Base-by-base conservation (phyloP, 1,140 invertebrate species). In the Nylanderia fulva region DNA sequence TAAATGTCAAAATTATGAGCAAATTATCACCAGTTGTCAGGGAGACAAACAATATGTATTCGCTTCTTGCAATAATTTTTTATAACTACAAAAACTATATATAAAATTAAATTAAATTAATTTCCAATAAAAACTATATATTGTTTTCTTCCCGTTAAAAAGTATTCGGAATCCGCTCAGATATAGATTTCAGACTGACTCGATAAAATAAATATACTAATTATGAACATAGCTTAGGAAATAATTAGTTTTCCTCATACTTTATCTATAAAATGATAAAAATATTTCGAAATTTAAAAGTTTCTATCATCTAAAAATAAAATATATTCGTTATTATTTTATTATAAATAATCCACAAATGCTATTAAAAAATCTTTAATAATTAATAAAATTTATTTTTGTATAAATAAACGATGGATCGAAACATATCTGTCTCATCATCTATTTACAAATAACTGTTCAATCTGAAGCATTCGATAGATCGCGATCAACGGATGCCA, bases 401-500 rank as follows among this genome's bases (percentile, higher is more conserved):
- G 24, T n/a, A 24, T 11, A 52, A 77, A 33, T 54, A 15, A 52
- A 11, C 29, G 2, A 7, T 68, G 69, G 39, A n/a, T 63, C 48
- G 39, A 61, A 52, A n/a, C 9, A 21, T 48, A 7, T 58, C 18
- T 29, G 9, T 33, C 21, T 48, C 63, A 13, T 66, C 11, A 11
- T n/a, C 9, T 15, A 6, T 21, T 56, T 42, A 18, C 39, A 61
- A 48, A 27, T 71, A 69, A 24, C n/a, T 8, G n/a, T 61, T 56
- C 39, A 54, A 71, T 69, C 33, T n/a, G 5, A 52, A 60, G 48
- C 18, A 77, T 80, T 87, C 64, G n/a, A 58, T 80, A 85, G 66
- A 89, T 89, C 64, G 36, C 68, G 77, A 86, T 86, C 58, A 52
- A n/a, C 60, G 58, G 76, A 85, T 88, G 36, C 66, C 79, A 45